phyloP scores from a whole-genome alignment of 2,113 vertebrate species.

The Henicopernis longicauda region DNA sequence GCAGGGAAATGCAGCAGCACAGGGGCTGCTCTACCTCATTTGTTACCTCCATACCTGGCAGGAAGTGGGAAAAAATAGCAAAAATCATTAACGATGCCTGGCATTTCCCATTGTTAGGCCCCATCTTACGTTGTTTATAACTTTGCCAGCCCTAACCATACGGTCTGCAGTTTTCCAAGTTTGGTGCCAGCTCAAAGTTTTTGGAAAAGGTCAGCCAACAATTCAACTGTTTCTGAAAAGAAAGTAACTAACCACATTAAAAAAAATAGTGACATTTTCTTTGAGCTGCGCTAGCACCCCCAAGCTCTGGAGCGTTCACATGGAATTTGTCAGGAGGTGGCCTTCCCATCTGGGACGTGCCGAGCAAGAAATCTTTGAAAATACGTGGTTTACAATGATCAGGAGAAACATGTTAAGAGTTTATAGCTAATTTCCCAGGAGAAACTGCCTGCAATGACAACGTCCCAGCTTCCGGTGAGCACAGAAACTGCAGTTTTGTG shows the following conservation, averaged over 20 bases:
- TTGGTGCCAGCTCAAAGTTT: not conserved
- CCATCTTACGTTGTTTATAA: not conserved
- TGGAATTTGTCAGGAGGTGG: not conserved
- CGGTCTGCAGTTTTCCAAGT: not conserved
- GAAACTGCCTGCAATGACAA: not conserved
- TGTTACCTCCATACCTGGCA: not conserved
- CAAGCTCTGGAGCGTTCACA: not conserved
- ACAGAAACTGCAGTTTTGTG: not conserved
- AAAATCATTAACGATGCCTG: not conserved
- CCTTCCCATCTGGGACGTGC: not conserved
- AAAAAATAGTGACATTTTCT: not conserved
- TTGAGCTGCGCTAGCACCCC: constrained; percentile 11
- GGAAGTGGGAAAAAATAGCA: not conserved
- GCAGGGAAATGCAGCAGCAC: accelerated
- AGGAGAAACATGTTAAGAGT: not conserved
- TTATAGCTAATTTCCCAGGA: not conserved
- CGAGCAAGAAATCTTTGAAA: constrained; percentile 6
- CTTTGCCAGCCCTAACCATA: not conserved
- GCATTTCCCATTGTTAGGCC: not conserved
- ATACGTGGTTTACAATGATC: not conserved
- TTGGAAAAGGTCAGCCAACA: constrained; percentile 32
- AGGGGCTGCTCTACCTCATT: not conserved
- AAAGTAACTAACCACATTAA: not conserved
- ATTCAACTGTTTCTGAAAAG: constrained; percentile 15
- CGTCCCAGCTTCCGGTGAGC: constrained; percentile 2